These are phyloP conservation scores for Magallana angulata DNA, from an alignment of 1,140 invertebrate genomes.

Conservation along the genomic window DNA sequence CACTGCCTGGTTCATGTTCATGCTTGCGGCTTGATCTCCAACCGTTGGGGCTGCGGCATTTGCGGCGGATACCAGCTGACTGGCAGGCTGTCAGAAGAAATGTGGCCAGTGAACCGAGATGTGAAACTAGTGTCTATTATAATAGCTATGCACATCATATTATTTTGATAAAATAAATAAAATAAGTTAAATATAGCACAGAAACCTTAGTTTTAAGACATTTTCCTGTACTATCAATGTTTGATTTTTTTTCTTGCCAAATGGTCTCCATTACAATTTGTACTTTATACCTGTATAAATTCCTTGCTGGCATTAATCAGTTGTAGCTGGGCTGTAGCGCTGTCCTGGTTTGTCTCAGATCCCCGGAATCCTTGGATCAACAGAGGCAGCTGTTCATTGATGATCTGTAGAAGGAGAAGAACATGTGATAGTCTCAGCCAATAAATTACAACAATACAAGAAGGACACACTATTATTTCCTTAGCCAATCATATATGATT, in stretches of 20 bases:
- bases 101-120: no score
- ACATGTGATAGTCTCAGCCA: neutral
- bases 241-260: no score
- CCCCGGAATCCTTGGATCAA: constrained; percentile 90
- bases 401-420: constrained; percentile 72
- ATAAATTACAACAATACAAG: no score
- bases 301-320: constrained; percentile 93
- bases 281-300: constrained; percentile 85
- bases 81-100: constrained; percentile 80
- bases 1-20: constrained; percentile 86
- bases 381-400: constrained; percentile 89
- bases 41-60: constrained; percentile 92
- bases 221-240: neutral
- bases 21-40: constrained; percentile 87
- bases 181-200: neutral
- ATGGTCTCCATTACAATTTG: no score
- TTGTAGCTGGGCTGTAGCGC: constrained; percentile 88
- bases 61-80: constrained; percentile 86
- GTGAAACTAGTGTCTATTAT: no score
- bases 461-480: no score
- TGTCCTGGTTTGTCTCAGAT: constrained; percentile 86
- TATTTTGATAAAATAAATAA: constrained; percentile 47
- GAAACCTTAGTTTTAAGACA: neutral
- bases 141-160: no score
- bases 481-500: no score